These are phyloP conservation scores for Hydroisotoma schaefferi DNA, from an alignment of 2,888 invertebrate species.

Conservation along the genomic window DNA sequence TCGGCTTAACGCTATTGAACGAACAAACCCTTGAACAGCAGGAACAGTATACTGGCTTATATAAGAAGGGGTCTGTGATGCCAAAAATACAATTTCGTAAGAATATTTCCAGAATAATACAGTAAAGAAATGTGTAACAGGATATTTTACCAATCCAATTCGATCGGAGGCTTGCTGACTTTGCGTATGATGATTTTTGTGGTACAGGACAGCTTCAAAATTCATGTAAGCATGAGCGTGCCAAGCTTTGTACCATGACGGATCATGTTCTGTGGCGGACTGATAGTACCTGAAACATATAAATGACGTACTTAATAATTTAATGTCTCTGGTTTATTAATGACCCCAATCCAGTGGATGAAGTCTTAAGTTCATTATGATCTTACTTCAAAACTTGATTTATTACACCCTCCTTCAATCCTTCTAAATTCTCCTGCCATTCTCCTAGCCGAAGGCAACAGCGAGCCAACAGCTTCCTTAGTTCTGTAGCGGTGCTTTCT, in stretches of 20 bases:
- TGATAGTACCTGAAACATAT: conserved; percentile 63
- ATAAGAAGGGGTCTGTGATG: conserved; percentile 54
- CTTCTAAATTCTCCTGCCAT: conserved; percentile 87
- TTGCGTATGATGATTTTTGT: conserved; percentile 54
- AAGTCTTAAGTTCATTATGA: too few species aligned
- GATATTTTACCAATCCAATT: conserved; percentile 40
- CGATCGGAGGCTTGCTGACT: conserved; percentile 23
- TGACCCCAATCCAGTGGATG: background rate
- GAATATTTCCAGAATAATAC: conserved; percentile 5
- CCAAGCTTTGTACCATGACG: conserved; percentile 96
- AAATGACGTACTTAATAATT: too few species aligned
- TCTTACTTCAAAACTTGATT: conserved; percentile 62
- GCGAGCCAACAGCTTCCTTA: conserved; percentile 57
- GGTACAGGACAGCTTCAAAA: conserved; percentile 82
- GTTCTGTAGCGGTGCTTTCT: conserved; percentile 46
- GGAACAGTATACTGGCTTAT: conserved; percentile 80
- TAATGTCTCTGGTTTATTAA: background rate
- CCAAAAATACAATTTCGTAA: too few species aligned
- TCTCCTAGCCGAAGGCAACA: conserved; percentile 92
- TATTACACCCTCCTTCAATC: conserved; percentile 73
- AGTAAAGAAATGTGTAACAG: too few species aligned
- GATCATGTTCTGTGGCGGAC: conserved; percentile 77
- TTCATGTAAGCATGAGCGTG: conserved; percentile 98
- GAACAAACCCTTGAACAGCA: conserved; percentile 93
- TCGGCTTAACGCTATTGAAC: conserved; percentile 81